Percentiles rank a stretch among this genome's conserved stretches.
Evolutionary conservation across 35 echinoderm and acorn worm genomes (phyloP).

Genomic region (Hemicentrotus pulcherrimus): DNA sequence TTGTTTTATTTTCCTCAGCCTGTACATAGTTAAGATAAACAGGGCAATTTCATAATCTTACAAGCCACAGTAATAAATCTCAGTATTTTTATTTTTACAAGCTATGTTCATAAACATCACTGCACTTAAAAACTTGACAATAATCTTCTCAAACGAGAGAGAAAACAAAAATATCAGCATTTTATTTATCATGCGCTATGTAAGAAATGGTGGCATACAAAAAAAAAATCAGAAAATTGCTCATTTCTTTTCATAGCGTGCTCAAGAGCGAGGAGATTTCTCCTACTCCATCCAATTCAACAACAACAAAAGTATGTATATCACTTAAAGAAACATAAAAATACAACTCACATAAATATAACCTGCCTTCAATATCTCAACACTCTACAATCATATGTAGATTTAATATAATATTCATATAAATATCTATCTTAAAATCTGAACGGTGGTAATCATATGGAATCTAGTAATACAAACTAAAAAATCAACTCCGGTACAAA

Average conservation of each 20-base stretch:
- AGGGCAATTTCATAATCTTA: not conserved
- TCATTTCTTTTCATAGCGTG: not conserved
- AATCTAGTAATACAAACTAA: not conserved
- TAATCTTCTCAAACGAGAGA: not conserved
- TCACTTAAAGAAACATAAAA: not conserved
- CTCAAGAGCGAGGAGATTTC: too few relatives aligned
- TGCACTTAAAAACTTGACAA: not conserved
- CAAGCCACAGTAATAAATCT: not conserved
- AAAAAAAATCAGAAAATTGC: not conserved
- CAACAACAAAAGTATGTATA: not conserved
- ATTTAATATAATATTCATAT: not conserved
- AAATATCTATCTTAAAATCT: not conserved
- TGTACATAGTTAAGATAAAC: slow-evolving; percentile 19
- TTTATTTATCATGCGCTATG: not conserved
- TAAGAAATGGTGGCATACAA: too few relatives aligned
- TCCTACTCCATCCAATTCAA: not conserved
- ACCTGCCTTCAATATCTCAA: not conserved
- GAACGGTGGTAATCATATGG: not conserved
- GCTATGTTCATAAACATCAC: slow-evolving; percentile 18
- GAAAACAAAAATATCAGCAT: not conserved
- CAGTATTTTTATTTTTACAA: not conserved
- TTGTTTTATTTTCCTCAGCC: not conserved
- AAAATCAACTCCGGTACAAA: not conserved
- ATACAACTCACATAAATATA: slow-evolving; percentile 12
- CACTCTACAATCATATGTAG: not conserved